These are phyloP conservation scores for Mionectes macconnelli DNA, from an alignment of 2,113 vertebrate species.

Conservation along the genomic window DNA sequence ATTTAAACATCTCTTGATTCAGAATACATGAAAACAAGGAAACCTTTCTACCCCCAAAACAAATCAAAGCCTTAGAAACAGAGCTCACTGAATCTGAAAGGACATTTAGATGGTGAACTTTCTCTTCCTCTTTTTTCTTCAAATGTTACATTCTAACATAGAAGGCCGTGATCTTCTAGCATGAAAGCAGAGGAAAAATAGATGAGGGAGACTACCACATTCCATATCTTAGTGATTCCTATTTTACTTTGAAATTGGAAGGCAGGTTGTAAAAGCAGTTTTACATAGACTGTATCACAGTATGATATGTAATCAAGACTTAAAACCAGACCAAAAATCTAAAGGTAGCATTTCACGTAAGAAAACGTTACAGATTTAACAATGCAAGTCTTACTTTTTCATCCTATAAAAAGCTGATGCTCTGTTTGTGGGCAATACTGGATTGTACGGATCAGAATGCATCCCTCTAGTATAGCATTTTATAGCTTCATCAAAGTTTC, in stretches of 20 bases:
- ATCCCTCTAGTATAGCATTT: constrained; percentile 93
- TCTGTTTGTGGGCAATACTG: constrained; percentile 90
- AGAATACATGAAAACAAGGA: background rate
- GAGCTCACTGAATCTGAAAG: background rate
- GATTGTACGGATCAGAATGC: constrained; percentile 88
- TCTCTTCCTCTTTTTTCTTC: background rate
- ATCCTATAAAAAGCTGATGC: constrained; percentile 88
- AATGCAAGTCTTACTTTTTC: constrained; percentile 83
- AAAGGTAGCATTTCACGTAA: background rate
- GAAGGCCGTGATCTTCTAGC: background rate
- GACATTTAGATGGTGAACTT: background rate
- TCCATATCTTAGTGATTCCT: background rate
- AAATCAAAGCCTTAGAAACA: background rate
- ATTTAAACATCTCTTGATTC: background rate
- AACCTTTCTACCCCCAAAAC: background rate
- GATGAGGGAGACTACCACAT: background rate
- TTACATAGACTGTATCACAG: background rate
- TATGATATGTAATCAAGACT: background rate
- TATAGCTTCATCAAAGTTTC: constrained; percentile 89
- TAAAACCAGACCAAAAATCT: background rate
- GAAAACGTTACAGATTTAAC: background rate
- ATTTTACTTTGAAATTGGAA: background rate
- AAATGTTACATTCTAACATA: background rate
- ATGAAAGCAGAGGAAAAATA: background rate
- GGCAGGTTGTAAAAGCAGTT: background rate